phyloP scores from a whole-genome alignment of 2,888 invertebrate genomes.

The Ophion ellenae region DNA sequence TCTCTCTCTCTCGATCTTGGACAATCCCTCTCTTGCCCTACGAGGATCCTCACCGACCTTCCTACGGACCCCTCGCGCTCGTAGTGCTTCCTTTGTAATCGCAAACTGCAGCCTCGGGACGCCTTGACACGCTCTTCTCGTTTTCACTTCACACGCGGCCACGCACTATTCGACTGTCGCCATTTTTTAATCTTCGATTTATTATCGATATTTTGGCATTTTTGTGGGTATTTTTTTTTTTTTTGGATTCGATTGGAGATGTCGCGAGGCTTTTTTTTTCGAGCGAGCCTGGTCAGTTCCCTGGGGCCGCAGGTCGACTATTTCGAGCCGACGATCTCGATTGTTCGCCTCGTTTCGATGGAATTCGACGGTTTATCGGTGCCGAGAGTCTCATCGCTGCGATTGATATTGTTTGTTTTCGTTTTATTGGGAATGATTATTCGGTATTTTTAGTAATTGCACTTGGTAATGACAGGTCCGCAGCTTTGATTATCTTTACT shows the following conservation, averaged over 20 bases:
- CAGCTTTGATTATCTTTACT: neutral
- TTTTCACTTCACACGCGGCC: slow-evolving; percentile 41
- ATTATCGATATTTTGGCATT: neutral
- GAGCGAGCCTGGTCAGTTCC: neutral
- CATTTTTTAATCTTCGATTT: slow-evolving; percentile 8
- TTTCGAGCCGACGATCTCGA: slow-evolving; percentile 2
- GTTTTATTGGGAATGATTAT: neutral
- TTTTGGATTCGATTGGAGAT: neutral
- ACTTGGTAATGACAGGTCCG: neutral
- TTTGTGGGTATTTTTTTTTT: slow-evolving; percentile 2
- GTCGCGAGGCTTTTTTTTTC: neutral
- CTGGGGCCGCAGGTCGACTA: neutral
- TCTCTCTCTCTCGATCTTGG: neutral
- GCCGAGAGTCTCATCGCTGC: slow-evolving; percentile 38
- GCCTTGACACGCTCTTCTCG: slow-evolving; percentile 12
- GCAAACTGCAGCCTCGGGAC: slow-evolving; percentile 23
- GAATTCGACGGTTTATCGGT: slow-evolving; percentile 8
- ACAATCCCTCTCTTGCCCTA: neutral
- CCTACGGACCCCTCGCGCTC: slow-evolving; percentile 26
- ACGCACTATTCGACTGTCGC: slow-evolving; percentile 28
- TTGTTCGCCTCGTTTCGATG: neutral
- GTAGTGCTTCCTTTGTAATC: slow-evolving; percentile 42
- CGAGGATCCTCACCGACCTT: slow-evolving; percentile 8
- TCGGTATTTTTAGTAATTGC: neutral
- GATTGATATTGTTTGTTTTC: neutral